Conservation (phyloP, 2,797 vertebrate genomes). For the Centropyge bicolor region DNA sequence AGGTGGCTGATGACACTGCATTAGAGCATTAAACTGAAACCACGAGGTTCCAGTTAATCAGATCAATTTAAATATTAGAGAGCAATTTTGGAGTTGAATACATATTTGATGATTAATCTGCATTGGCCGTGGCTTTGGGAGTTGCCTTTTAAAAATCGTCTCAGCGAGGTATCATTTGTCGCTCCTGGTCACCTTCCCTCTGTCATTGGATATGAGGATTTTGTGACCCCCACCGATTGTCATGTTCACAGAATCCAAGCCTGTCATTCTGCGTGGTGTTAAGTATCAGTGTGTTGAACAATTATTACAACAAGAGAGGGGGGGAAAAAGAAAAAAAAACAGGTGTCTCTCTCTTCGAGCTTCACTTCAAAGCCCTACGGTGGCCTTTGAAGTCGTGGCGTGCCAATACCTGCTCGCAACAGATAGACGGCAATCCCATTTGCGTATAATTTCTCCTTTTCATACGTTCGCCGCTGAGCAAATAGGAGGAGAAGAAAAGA, state of each 20-base stretch:
- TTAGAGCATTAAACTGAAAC: constrained; percentile 21
- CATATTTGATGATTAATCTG: not conserved
- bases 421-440: constrained; percentile 78
- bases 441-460: constrained; percentile 75
- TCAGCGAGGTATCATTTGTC: constrained; percentile 26
- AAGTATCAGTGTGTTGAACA: constrained; percentile 74
- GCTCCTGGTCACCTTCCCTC: not conserved
- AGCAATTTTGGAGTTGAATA: not conserved
- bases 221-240: constrained; percentile 46
- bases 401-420: constrained; percentile 75
- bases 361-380: constrained; percentile 80
- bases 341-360: constrained; percentile 75
- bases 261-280: constrained; percentile 72
- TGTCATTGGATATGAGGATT: constrained; percentile 49
- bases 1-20: constrained; percentile 1
- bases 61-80: constrained; percentile 14
- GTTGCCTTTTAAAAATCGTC: not conserved
- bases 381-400: constrained; percentile 80
- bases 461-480: constrained; percentile 61
- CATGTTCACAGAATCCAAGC: constrained; percentile 53
- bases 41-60: constrained; percentile 11
- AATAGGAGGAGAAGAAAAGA: constrained; percentile 76
- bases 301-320: constrained; percentile 66
- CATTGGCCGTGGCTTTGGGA: not conserved
- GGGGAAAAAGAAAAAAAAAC: constrained; percentile 60